A percentile compares a stretch with the other conserved stretches of the same genome.
Conservation (phyloP, 2,888 invertebrate genomes). For the Leptopterna dolabrata region DNA sequence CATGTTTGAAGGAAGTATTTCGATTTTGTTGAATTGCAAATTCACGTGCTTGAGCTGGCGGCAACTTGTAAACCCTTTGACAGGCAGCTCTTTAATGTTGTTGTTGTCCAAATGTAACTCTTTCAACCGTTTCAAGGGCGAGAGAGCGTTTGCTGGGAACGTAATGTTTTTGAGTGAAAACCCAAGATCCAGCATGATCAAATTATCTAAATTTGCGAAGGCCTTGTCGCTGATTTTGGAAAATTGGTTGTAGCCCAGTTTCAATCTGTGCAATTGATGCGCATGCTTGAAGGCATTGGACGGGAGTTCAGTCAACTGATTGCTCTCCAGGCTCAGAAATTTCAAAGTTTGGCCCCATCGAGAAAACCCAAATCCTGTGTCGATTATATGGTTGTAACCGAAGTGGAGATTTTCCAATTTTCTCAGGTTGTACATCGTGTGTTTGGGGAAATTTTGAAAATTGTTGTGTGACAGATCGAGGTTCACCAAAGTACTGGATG, state of each 20-base stretch:
- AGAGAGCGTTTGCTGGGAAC: conserved; percentile 81
- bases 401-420: conserved; percentile 85
- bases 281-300: conserved; percentile 79
- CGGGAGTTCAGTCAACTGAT: conserved; percentile 78
- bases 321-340: conserved; percentile 84
- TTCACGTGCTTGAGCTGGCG: conserved; percentile 82
- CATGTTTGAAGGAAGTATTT: conserved; percentile 76
- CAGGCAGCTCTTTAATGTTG: conserved; percentile 79
- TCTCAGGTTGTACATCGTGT: conserved; percentile 77
- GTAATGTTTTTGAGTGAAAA: conserved; percentile 82
- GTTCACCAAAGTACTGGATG: conserved; percentile 75
- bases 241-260: conserved; percentile 90
- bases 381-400: conserved; percentile 86
- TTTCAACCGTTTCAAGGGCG: conserved; percentile 79
- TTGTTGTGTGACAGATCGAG: conserved; percentile 85
- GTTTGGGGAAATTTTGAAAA: conserved; percentile 78
- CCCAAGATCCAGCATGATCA: conserved; percentile 86
- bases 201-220: conserved; percentile 79
- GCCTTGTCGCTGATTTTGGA: conserved; percentile 83
- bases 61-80: conserved; percentile 77
- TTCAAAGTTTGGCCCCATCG: conserved; percentile 83
- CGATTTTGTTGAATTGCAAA: conserved; percentile 85
- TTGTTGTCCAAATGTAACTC: conserved; percentile 91
- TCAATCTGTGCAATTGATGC: conserved; percentile 84
- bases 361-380: conserved; percentile 74